phyloP scores from a whole-genome alignment of 2,888 invertebrate species.

The Lissonota sp. region DNA sequence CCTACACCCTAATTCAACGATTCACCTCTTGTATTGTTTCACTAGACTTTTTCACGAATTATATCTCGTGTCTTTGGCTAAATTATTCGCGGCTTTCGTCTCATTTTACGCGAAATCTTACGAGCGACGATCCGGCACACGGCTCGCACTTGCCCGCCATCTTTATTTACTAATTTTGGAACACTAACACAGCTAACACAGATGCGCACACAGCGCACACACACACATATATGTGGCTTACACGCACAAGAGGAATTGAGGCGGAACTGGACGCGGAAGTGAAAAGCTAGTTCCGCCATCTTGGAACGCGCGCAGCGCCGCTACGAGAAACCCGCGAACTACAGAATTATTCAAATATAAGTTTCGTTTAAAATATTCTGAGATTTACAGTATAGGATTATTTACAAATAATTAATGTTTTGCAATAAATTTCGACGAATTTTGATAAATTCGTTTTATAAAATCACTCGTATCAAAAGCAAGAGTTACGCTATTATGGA shows the following conservation, averaged over 20 bases:
- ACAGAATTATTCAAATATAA: not conserved
- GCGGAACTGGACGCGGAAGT: conserved; percentile 6
- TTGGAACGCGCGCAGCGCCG: conserved; percentile 18
- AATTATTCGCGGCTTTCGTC: conserved; percentile 73
- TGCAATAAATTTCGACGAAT: too few relatives aligned
- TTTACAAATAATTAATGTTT: too few relatives aligned
- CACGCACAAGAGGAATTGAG: conserved; percentile 38
- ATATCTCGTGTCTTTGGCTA: conserved; percentile 61
- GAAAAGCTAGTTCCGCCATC: not conserved
- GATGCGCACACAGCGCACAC: conserved; percentile 3
- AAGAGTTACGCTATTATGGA: not conserved
- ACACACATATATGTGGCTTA: not conserved
- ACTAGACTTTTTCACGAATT: conserved; percentile 63
- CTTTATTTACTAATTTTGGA: conserved; percentile 84
- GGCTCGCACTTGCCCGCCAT: conserved; percentile 79
- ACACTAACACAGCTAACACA: conserved; percentile 53
- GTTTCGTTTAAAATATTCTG: too few relatives aligned
- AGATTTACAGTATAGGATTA: too few relatives aligned
- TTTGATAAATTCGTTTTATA: too few relatives aligned
- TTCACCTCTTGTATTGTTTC: conserved; percentile 47
- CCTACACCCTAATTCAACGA: conserved; percentile 28
- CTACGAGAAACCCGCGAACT: not conserved
- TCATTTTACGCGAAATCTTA: conserved; percentile 78
- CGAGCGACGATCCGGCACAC: conserved; percentile 77
- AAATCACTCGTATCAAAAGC: too few relatives aligned